These are phyloP conservation scores for Desoria tigrina DNA, from an alignment of 2,888 invertebrate species.

Conservation along the genomic window DNA sequence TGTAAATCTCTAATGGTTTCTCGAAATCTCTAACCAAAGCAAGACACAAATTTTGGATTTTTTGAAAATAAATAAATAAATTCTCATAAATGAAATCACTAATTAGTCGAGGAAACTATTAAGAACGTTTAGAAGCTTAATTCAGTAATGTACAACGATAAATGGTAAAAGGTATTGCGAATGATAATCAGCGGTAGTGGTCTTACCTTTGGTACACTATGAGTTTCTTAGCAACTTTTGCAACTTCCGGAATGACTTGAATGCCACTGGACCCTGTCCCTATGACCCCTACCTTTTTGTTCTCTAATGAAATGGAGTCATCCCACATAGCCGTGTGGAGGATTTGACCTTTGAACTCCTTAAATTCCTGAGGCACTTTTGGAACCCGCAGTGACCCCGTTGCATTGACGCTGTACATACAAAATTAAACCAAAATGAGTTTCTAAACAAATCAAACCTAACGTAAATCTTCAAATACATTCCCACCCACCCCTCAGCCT, in stretches of 20 bases:
- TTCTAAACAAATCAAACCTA: neutral
- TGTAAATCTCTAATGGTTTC: neutral
- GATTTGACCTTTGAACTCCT: slow-evolving; percentile 7
- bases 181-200: too few relatives aligned
- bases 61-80: too few relatives aligned
- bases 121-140: too few relatives aligned
- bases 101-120: too few relatives aligned
- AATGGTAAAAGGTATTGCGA: too few relatives aligned
- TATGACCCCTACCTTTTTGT: slow-evolving; percentile 15
- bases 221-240: slow-evolving; percentile 8
- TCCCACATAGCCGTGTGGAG: slow-evolving; percentile 16
- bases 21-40: too few relatives aligned
- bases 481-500: too few relatives aligned
- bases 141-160: too few relatives aligned
- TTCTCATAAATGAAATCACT: too few relatives aligned
- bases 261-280: slow-evolving; percentile 21
- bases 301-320: slow-evolving; percentile 5
- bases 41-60: too few relatives aligned
- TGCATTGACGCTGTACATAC: neutral
- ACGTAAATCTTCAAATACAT: too few relatives aligned
- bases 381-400: slow-evolving; percentile 12
- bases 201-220: slow-evolving; percentile 21
- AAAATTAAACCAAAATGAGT: neutral
- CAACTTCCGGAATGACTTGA: slow-evolving; percentile 21
- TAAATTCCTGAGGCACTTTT: slow-evolving; percentile 7